Percentiles rank a stretch among this genome's conserved stretches.
These are phyloP conservation scores for Carcharodon carcharias DNA, from an alignment of 2,797 vertebrate species.

Conservation along the genomic window DNA sequence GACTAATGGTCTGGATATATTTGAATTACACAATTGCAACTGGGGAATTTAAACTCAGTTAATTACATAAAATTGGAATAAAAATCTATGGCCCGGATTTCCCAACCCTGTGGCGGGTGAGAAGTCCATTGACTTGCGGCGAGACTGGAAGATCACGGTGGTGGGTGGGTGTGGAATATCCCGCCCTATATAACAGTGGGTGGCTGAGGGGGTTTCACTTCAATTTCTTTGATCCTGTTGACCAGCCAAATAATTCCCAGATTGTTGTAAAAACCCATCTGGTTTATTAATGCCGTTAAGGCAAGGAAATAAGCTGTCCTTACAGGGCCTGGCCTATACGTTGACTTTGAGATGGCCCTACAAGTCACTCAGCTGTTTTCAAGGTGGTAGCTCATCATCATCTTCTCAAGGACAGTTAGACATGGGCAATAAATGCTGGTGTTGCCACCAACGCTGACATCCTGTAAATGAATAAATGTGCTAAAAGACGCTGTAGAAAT, in stretches of 20 bases:
- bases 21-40: not conserved
- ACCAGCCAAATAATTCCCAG: not conserved
- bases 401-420: not conserved
- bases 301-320: not conserved
- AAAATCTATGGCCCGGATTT: not conserved
- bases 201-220: not conserved
- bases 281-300: not conserved
- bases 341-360: not conserved
- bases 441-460: not conserved
- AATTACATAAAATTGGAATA: not conserved
- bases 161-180: no score
- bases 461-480: not conserved
- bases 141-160: no score
- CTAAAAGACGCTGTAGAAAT: not conserved
- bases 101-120: no score
- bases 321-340: not conserved
- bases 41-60: not conserved
- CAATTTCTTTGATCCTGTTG: not conserved
- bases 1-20: no score
- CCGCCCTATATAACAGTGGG: not conserved
- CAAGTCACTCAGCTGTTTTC: not conserved
- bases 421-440: not conserved
- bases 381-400: not conserved
- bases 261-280: not conserved
- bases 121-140: no score